Conservation (phyloP, 30 jellyfish, hydroid and myxozoan genomes). For the Aurelia sp. region DNA sequence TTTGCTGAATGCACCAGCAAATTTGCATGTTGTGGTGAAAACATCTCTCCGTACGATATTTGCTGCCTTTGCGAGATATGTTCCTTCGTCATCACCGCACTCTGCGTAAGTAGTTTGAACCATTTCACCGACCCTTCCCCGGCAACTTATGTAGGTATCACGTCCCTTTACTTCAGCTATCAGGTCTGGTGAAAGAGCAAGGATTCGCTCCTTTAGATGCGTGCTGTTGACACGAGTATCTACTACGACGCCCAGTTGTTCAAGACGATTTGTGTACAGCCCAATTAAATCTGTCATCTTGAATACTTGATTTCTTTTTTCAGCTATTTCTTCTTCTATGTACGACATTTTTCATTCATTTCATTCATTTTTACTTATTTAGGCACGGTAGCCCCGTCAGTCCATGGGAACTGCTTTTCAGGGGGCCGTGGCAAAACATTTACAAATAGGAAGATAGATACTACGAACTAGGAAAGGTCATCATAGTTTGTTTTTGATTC, state of each 20-base stretch:
- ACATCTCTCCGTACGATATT: neutral
- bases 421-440: too few relatives aligned
- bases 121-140: slow-evolving; percentile 29
- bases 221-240: slow-evolving; percentile 18
- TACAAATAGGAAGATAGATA: too few relatives aligned
- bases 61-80: slow-evolving; percentile 26
- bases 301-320: slow-evolving; percentile 12
- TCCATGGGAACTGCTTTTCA: too few relatives aligned
- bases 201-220: slow-evolving; percentile 27
- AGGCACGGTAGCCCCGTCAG: too few relatives aligned
- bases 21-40: too few relatives aligned
- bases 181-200: slow-evolving; percentile 31
- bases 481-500: too few relatives aligned
- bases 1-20: too few relatives aligned
- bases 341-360: too few relatives aligned
- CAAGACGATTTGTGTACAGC: slow-evolving; percentile 19
- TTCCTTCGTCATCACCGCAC: slow-evolving; percentile 21
- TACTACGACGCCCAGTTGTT: slow-evolving; percentile 21
- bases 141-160: slow-evolving; percentile 12
- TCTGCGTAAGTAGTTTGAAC: slow-evolving; percentile 3
- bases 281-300: slow-evolving; percentile 7
- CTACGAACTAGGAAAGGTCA: too few relatives aligned
- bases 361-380: too few relatives aligned
- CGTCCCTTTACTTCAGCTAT: slow-evolving; percentile 1
- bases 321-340: slow-evolving; percentile 28